Evolutionary conservation across 2,113 vertebrate species (phyloP).

Genomic region (Blennius ocellaris): DNA sequence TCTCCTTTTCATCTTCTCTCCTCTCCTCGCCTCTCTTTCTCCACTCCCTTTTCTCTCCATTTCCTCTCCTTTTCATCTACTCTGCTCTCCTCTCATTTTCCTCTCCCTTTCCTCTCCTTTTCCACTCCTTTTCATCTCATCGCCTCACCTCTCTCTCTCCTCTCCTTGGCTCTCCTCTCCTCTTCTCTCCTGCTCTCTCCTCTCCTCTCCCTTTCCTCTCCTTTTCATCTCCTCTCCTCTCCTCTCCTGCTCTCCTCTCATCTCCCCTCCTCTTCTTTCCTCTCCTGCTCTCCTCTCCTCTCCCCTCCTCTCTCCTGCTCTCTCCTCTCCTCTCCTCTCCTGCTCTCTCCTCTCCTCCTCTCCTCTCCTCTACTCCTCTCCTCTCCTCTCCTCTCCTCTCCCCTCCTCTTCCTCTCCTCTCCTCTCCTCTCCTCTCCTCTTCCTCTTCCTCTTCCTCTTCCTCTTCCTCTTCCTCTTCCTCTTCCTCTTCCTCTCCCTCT

Average conservation of each 20-base stretch:
- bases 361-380: too few relatives aligned
- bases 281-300: not conserved
- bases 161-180: not conserved
- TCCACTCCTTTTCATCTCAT: too few relatives aligned
- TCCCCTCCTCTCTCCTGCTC: not conserved
- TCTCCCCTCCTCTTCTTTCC: slow-evolving; percentile 5
- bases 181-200: slow-evolving; percentile 1
- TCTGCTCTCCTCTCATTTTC: too few relatives aligned
- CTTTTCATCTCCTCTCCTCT: slow-evolving; percentile 4
- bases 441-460: too few relatives aligned
- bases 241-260: not conserved
- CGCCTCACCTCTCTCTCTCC: not conserved
- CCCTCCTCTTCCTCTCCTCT: not conserved
- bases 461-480: too few relatives aligned
- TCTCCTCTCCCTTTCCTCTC: slow-evolving; percentile 4
- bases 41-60: slow-evolving; percentile 1
- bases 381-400: too few relatives aligned
- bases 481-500: too few relatives aligned
- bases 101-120: too few relatives aligned
- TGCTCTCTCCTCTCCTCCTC: not conserved
- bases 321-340: not conserved
- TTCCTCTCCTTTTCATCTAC: too few relatives aligned
- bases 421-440: slow-evolving; percentile 7
- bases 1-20: too few relatives aligned
- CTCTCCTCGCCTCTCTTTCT: too few relatives aligned